These are phyloP conservation scores for Burhinus oedicnemus DNA, from an alignment of 2,113 vertebrate genomes.

Conservation along the genomic window DNA sequence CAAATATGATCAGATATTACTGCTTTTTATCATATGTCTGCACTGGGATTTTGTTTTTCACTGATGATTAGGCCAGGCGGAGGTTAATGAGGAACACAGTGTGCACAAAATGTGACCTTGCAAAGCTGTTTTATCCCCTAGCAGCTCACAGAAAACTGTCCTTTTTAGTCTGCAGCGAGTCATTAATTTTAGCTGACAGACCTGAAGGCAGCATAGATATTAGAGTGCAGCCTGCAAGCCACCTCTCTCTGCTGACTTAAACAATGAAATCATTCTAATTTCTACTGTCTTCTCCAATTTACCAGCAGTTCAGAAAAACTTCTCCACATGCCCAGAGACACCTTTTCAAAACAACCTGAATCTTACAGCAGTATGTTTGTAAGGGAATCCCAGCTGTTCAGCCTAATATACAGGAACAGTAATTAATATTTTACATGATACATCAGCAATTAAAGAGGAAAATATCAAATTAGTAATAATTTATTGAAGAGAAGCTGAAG, in stretches of 20 bases:
- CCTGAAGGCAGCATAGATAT: conserved; percentile 55
- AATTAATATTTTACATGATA: conserved; percentile 58
- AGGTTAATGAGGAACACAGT: conserved; percentile 49
- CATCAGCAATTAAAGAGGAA: conserved; percentile 19
- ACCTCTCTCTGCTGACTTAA: conserved; percentile 63
- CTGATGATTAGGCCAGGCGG: conserved; percentile 4
- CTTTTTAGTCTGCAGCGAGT: conserved; percentile 51
- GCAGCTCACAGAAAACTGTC: conserved; percentile 41
- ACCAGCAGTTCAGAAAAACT: neutral
- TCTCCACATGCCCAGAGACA: neutral
- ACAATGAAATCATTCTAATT: conserved; percentile 60
- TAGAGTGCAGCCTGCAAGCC: conserved; percentile 20
- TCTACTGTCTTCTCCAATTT: conserved; percentile 67
- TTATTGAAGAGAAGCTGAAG: conserved; percentile 46
- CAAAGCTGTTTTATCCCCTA: conserved; percentile 38
- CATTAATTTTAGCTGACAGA: conserved; percentile 73
- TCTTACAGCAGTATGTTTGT: neutral
- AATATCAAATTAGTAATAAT: conserved; percentile 46
- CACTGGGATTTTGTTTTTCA: conserved; percentile 24
- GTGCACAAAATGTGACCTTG: conserved; percentile 52
- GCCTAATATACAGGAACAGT: neutral
- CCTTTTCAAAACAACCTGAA: conserved; percentile 34
- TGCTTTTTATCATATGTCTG: neutral
- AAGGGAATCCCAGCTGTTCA: conserved; percentile 14
- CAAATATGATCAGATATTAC: neutral